These are phyloP conservation scores for Siniperca obscura DNA, from an alignment of 2,797 vertebrate species.

Conservation along the genomic window DNA sequence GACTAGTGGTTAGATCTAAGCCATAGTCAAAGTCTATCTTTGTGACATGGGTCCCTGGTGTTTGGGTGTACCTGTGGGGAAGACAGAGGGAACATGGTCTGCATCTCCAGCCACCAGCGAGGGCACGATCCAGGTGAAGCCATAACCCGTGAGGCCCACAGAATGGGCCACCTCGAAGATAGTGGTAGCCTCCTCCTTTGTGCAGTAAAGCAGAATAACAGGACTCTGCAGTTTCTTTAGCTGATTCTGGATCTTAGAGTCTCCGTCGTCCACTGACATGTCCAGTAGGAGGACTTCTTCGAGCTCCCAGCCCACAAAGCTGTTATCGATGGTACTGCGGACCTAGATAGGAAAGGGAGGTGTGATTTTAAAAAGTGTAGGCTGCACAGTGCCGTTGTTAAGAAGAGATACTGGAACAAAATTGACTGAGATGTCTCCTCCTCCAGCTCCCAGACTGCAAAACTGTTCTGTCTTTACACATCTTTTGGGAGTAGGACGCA, in stretches of 20 bases:
- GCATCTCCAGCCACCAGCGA: conserved; percentile 96
- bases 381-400: conserved; percentile 75
- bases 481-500: conserved; percentile 44
- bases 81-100: conserved; percentile 93
- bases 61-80: conserved; percentile 87
- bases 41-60: neutral
- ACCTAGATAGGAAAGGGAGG: conserved; percentile 73
- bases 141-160: conserved; percentile 97
- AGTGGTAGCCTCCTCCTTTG: conserved; percentile 96
- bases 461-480: conserved; percentile 56
- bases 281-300: conserved; percentile 96
- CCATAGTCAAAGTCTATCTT: neutral
- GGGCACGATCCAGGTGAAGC: conserved; percentile 98
- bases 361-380: conserved; percentile 61
- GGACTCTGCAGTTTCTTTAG: conserved; percentile 99
- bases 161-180: conserved; percentile 99
- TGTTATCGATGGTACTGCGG: conserved; percentile 98
- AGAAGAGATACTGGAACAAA: conserved; percentile 55
- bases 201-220: conserved; percentile 98
- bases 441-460: conserved; percentile 56
- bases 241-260: conserved; percentile 99
- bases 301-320: conserved; percentile 99
- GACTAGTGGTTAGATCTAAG: neutral
- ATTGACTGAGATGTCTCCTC: conserved; percentile 64
- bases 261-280: conserved; percentile 97